Base-by-base conservation (phyloP, 2,113 vertebrate species). In the Chaenocephalus aceratus region DNA sequence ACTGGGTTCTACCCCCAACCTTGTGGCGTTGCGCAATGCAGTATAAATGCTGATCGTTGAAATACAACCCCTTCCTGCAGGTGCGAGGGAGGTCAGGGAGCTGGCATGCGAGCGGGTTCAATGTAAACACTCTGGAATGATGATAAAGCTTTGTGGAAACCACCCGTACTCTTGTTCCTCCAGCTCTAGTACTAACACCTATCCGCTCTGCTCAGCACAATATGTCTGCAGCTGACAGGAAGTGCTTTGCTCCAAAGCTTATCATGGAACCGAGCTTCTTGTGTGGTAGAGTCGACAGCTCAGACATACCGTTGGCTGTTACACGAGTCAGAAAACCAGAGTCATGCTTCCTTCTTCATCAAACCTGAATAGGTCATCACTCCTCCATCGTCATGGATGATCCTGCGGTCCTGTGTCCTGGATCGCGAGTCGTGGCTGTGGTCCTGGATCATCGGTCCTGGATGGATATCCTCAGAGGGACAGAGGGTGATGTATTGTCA, bases 161-260 rank as follows among this genome's bases (percentile, higher is more conserved):
- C 57, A 11, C 12, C 57, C 68, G 10, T 44, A 18, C 13, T 8
- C 48, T 23, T 58, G 11, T 13, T 68, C 61, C 51, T 23, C n/a
- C 48, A 56, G 60, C 49, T 49, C 48, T 57, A 66, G 34, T 9
- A 41, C 53, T 45, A 61, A 84, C 77, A 71, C 36, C 61, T 23
- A 72, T 4, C 51, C 6, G 6, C 63, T 53, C 61, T 26, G 41
- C 64, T 81, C 82, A 87, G 82, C 77, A 21, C 23, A 67, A 3
- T 82, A 10, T 85, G 76, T 82, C 63, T 63, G 62, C 82, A 85
- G 82, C 79, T 73, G 75, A n/a, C 58, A 34, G 68, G 23, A 74
- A 10, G 23, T 21, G 53, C 11, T 34, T 77, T 11, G 21, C 48
- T 49, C 23, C 61, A n/a, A 30, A 30, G 34, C n/a, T 59, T 18